phyloP scores from a whole-genome alignment of 1,140 invertebrate genomes.

The Drosophila paulistorum region DNA sequence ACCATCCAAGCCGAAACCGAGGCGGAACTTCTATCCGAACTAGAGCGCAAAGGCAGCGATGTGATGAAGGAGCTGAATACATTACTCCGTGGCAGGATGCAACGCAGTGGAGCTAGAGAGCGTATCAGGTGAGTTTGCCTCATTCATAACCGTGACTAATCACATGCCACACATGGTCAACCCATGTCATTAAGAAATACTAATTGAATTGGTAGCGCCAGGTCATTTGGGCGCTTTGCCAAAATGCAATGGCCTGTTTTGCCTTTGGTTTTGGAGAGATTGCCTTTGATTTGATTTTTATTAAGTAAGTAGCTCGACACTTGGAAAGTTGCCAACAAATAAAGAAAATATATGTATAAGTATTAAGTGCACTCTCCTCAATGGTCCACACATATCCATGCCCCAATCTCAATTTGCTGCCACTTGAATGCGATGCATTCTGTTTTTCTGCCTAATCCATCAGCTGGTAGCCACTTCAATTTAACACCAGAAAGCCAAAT shows the following conservation, averaged over 20 bases:
- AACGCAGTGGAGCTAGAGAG: conserved; percentile 54
- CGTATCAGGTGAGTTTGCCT: conserved; percentile 64
- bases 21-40: conserved; percentile 84
- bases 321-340: conserved; percentile 61
- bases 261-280: conserved; percentile 23
- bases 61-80: conserved; percentile 85
- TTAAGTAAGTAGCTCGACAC: conserved; percentile 36
- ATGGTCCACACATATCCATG: neutral
- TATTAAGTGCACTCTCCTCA: conserved; percentile 44
- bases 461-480: neutral
- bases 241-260: conserved; percentile 35
- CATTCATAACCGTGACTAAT: conserved; percentile 24
- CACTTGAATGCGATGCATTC: conserved; percentile 48
- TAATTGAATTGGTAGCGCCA: conserved; percentile 63
- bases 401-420: conserved; percentile 13
- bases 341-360: conserved; percentile 41
- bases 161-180: conserved; percentile 14
- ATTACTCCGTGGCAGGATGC: conserved; percentile 53
- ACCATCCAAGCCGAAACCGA: conserved; percentile 67
- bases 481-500: conserved; percentile 53
- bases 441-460: neutral
- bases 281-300: conserved; percentile 58
- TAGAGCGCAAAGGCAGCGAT: conserved; percentile 84
- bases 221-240: conserved; percentile 40
- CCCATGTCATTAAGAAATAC: conserved; percentile 23